Percentiles rank a stretch among this genome's conserved stretches.
Evolutionary conservation across 2,888 invertebrate species (phyloP).

Genomic region (Drosophila meridionalis): DNA sequence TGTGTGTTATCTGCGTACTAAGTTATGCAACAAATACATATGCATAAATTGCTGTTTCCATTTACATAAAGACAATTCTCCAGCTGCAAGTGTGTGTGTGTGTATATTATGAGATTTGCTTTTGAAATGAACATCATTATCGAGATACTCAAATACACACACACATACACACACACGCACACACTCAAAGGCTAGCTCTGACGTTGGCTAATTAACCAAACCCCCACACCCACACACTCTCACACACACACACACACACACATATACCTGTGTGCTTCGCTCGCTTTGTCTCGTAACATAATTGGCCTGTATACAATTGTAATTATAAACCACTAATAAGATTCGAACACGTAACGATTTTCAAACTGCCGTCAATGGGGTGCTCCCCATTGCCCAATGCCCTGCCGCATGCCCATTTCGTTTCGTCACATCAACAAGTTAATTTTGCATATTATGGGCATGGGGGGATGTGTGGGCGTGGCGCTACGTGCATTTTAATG

Average conservation of each 20-base stretch:
- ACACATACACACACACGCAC: slow-evolving; percentile 24
- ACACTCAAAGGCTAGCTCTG: slow-evolving; percentile 59
- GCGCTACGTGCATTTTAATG: slow-evolving; percentile 63
- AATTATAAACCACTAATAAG: slow-evolving; percentile 83
- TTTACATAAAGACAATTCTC: slow-evolving; percentile 58
- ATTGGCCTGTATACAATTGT: slow-evolving; percentile 80
- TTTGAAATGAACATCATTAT: slow-evolving; percentile 77
- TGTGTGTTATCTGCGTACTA: slow-evolving; percentile 44
- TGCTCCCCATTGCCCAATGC: not conserved
- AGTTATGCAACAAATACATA: slow-evolving; percentile 62
- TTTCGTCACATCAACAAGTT: slow-evolving; percentile 74
- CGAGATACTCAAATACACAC: slow-evolving; percentile 35
- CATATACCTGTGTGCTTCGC: slow-evolving; percentile 31
- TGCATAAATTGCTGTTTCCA: slow-evolving; percentile 61
- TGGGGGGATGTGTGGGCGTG: not conserved
- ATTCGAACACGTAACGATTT: slow-evolving; percentile 77
- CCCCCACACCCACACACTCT: slow-evolving; percentile 34
- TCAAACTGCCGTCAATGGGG: slow-evolving; percentile 56
- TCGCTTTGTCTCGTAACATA: slow-evolving; percentile 70
- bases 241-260: not conserved
- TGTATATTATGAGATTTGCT: slow-evolving; percentile 72
- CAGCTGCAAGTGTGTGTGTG: slow-evolving; percentile 11
- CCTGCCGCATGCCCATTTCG: slow-evolving; percentile 13
- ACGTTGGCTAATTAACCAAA: slow-evolving; percentile 69
- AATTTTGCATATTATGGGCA: slow-evolving; percentile 67